These are phyloP conservation scores for Yponomeuta sedellus DNA, from an alignment of 2,888 invertebrate genomes.

Conservation along the genomic window DNA sequence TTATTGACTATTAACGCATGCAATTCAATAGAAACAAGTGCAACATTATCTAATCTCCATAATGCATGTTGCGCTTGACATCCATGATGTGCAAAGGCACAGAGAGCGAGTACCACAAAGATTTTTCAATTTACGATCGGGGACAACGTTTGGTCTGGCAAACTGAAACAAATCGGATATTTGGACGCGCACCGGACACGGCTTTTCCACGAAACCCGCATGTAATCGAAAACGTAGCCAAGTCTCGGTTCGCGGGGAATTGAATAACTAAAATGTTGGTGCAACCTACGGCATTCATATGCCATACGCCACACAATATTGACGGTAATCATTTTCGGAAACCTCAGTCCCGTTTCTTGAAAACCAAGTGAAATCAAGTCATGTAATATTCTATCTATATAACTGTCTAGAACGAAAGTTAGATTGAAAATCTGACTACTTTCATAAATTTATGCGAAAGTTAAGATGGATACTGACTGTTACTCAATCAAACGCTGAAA, in stretches of 20 bases:
- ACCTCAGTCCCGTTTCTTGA: background rate
- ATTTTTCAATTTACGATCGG: slow-evolving; percentile 46
- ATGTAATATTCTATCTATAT: too few relatives aligned
- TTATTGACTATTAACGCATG: too few relatives aligned
- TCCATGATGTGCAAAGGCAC: background rate
- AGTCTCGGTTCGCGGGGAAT: slow-evolving; percentile 9
- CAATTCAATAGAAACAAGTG: slow-evolving; percentile 9
- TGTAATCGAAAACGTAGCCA: slow-evolving; percentile 47
- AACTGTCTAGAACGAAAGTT: too few relatives aligned
- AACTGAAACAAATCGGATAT: slow-evolving; percentile 37
- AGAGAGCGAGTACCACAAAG: slow-evolving; percentile 18
- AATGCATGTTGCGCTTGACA: slow-evolving; percentile 28
- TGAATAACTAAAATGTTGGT: slow-evolving; percentile 46
- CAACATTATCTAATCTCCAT: slow-evolving; percentile 50
- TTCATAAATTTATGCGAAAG: too few relatives aligned
- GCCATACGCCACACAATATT: slow-evolving; percentile 4
- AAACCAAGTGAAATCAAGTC: background rate
- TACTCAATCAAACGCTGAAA: too few relatives aligned
- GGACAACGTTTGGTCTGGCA: slow-evolving; percentile 34
- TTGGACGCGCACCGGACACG: slow-evolving; percentile 41
- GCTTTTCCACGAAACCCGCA: slow-evolving; percentile 44
- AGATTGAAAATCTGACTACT: too few relatives aligned
- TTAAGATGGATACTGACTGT: too few relatives aligned
- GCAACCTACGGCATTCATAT: slow-evolving; percentile 13
- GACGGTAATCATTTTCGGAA: background rate